A percentile compares a stretch with the other conserved stretches of the same genome.
Conservation (phyloP, 2,797 vertebrate genomes). For the Sparidentex hasta region DNA sequence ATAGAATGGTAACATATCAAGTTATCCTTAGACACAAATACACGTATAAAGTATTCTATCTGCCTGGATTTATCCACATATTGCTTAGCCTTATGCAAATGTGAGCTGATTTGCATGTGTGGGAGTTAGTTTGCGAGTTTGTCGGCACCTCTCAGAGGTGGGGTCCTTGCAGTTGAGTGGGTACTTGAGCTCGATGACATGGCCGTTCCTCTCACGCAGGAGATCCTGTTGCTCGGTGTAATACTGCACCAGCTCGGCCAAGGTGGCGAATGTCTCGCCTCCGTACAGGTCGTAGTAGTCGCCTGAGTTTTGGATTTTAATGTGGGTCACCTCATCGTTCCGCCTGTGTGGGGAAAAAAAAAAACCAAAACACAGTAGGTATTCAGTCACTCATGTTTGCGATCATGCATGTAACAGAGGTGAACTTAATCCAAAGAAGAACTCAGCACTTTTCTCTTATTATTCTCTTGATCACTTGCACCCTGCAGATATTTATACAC, state of each 20-base stretch:
- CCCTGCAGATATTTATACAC: conserved; percentile 42
- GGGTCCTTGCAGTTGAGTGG: conserved; percentile 95
- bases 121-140: conserved; percentile 16
- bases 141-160: conserved; percentile 88
- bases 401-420: conserved; percentile 19
- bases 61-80: not conserved
- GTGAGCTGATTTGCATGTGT: conserved; percentile 10
- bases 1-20: conserved; percentile 1
- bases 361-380: not conserved
- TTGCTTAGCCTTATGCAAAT: conserved; percentile 13
- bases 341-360: conserved; percentile 75
- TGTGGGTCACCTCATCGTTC: conserved; percentile 92
- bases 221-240: conserved; percentile 92
- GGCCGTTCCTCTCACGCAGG: conserved; percentile 91
- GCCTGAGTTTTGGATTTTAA: conserved; percentile 93
- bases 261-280: conserved; percentile 92
- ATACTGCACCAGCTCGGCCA: conserved; percentile 92
- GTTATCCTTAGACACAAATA: not conserved
- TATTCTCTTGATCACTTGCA: conserved; percentile 10
- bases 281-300: conserved; percentile 93
- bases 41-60: not conserved
- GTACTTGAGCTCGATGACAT: conserved; percentile 92
- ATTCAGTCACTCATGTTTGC: conserved; percentile 25
- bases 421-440: conserved; percentile 4
- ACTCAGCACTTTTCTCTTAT: conserved; percentile 6